phyloP scores from a whole-genome alignment of 2,888 invertebrate species.

The Stenchaetothrips biformis region DNA sequence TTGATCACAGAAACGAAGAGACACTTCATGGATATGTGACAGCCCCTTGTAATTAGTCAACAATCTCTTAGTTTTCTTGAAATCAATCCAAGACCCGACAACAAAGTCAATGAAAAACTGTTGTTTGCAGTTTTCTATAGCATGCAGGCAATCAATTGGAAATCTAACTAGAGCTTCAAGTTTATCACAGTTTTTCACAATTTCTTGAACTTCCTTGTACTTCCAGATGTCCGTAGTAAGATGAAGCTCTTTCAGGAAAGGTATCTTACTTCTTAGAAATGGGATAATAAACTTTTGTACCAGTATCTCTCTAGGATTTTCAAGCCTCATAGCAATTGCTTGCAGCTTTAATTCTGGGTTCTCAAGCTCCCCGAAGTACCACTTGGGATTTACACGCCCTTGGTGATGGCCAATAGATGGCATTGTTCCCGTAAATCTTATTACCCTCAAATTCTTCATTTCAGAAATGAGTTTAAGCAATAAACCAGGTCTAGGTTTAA shows the following conservation, averaged over 20 bases:
- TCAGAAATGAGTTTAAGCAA: neutral
- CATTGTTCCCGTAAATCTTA: neutral
- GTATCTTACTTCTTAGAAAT: neutral
- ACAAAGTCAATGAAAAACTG: constrained; percentile 16
- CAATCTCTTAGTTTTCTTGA: neutral
- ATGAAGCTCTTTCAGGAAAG: neutral
- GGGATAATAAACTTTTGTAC: constrained; percentile 4
- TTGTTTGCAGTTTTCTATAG: neutral
- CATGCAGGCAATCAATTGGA: constrained; percentile 12
- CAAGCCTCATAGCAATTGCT: neutral
- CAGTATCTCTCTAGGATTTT: constrained; percentile 8
- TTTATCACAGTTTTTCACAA: neutral
- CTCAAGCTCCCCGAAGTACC: constrained; percentile 5
- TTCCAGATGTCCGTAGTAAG: neutral
- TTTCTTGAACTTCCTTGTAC: neutral
- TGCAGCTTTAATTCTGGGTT: neutral
- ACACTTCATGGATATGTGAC: constrained; percentile 1
- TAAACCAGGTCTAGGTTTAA: neutral
- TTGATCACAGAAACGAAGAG: constrained; percentile 10
- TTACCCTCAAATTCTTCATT: constrained; percentile 3
- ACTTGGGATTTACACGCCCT: constrained; percentile 3
- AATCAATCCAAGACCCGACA: neutral
- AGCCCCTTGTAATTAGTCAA: neutral
- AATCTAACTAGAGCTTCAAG: constrained; percentile 8
- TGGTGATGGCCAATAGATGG: neutral